Percentiles rank a stretch among this genome's conserved stretches.
Evolutionary conservation across 1,140 invertebrate genomes (phyloP).

Genomic region (Zelostemma sp.): DNA sequence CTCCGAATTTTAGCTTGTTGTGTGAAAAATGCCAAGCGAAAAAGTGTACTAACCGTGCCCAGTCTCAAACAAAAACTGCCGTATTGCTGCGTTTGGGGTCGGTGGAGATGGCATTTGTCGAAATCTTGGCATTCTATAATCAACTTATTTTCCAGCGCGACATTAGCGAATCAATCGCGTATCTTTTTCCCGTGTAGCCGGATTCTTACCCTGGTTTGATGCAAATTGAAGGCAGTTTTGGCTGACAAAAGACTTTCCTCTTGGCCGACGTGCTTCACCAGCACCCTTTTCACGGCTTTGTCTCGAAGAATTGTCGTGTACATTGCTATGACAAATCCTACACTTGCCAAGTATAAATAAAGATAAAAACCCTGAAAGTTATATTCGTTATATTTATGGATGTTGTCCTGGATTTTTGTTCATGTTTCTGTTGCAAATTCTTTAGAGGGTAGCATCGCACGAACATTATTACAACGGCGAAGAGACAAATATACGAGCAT

Average conservation of each 20-base stretch:
- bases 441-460: no score
- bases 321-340: conserved; percentile 85
- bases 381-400: no score
- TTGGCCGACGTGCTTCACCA: conserved; percentile 51
- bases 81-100: conserved; percentile 73
- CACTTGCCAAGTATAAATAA: conserved; percentile 83
- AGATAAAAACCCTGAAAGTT: conserved; percentile 86
- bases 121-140: conserved; percentile 32
- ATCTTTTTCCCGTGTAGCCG: not conserved
- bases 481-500: no score
- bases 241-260: conserved; percentile 43
- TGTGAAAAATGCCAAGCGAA: no score
- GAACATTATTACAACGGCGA: no score
- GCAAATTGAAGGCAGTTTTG: conserved; percentile 21
- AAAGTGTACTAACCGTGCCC: no score
- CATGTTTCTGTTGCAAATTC: no score
- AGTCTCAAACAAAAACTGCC: conserved; percentile 86
- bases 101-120: conserved; percentile 24
- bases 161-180: not conserved
- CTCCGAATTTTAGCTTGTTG: no score
- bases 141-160: conserved; percentile 6
- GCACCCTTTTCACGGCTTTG: conserved; percentile 68
- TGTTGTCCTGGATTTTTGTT: no score
- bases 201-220: conserved; percentile 28
- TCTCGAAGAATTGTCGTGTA: conserved; percentile 80